These are phyloP conservation scores for Xanthostigma xanthostigma DNA, from an alignment of 2,888 invertebrate species.

Conservation along the genomic window DNA sequence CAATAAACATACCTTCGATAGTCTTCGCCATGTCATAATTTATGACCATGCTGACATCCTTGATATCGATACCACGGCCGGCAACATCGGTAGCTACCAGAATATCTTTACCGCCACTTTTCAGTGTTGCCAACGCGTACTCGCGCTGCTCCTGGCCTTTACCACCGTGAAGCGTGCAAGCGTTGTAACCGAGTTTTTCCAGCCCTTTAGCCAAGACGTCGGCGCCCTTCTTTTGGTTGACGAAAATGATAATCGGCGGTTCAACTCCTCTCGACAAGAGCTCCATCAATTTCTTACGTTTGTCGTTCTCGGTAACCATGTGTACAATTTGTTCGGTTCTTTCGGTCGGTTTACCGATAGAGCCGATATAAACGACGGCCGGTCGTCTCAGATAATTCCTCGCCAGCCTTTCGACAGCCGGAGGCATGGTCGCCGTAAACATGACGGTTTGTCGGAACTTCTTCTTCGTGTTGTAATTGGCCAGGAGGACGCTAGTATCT, in stretches of 20 bases:
- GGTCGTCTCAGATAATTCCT: slow-evolving; percentile 88
- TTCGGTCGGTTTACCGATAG: slow-evolving; percentile 92
- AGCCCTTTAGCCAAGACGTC: slow-evolving; percentile 94
- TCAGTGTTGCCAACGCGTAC: slow-evolving; percentile 91
- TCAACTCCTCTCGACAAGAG: slow-evolving; percentile 81
- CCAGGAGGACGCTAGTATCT: slow-evolving; percentile 76
- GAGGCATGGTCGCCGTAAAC: slow-evolving; percentile 99
- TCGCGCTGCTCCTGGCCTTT: slow-evolving; percentile 99
- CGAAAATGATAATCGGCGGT: slow-evolving; percentile 98
- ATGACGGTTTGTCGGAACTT: slow-evolving; percentile 99
- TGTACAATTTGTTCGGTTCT: slow-evolving; percentile 94
- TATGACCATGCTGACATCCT: slow-evolving; percentile 96
- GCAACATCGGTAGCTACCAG: slow-evolving; percentile 99
- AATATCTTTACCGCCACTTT: slow-evolving; percentile 92
- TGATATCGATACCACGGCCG: slow-evolving; percentile 99
- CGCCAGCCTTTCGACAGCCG: slow-evolving; percentile 92
- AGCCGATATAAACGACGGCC: slow-evolving; percentile 94
- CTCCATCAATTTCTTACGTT: slow-evolving; percentile 90
- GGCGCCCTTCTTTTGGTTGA: slow-evolving; percentile 99
- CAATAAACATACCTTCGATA: slow-evolving; percentile 57
- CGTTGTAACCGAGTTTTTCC: slow-evolving; percentile 92
- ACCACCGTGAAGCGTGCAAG: slow-evolving; percentile 96
- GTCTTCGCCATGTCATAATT: slow-evolving; percentile 99
- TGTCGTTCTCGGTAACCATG: slow-evolving; percentile 90
- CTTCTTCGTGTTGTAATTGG: slow-evolving; percentile 89